Conservation (phyloP, 1,140 invertebrate species). For the Drepana arcuata region DNA sequence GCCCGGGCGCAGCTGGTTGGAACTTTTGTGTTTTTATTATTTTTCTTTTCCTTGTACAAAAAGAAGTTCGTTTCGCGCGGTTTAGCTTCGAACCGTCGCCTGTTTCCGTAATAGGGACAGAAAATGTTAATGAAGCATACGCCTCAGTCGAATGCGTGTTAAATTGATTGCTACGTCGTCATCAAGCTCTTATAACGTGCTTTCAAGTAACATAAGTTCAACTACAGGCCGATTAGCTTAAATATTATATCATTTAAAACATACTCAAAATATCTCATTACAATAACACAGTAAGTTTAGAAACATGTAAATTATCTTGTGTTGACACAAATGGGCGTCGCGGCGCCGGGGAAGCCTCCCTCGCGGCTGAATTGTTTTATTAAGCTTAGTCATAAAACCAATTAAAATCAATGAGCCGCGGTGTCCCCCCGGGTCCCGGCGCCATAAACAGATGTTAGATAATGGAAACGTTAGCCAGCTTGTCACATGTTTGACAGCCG, state of each 20-base stretch:
- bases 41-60: slow-evolving; percentile 45
- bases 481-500: too few relatives aligned
- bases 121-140: slow-evolving; percentile 64
- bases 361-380: slow-evolving; percentile 21
- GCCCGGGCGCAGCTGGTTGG: slow-evolving; percentile 65
- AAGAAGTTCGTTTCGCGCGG: slow-evolving; percentile 61
- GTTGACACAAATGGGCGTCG: too few relatives aligned
- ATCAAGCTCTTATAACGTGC: slow-evolving; percentile 36
- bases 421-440: slow-evolving; percentile 19
- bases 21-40: slow-evolving; percentile 58
- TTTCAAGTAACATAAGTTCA: too few relatives aligned
- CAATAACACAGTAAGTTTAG: too few relatives aligned
- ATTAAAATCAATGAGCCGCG: slow-evolving; percentile 42
- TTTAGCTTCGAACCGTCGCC: slow-evolving; percentile 47
- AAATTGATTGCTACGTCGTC: slow-evolving; percentile 42
- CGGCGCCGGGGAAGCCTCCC: slow-evolving; percentile 9
- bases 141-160: slow-evolving; percentile 36
- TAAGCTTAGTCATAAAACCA: slow-evolving; percentile 28
- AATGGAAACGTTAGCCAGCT: slow-evolving; percentile 32
- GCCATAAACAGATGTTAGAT: slow-evolving; percentile 23
- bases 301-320: too few relatives aligned
- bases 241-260: too few relatives aligned
- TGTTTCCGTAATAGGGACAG: slow-evolving; percentile 64
- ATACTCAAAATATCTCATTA: too few relatives aligned
- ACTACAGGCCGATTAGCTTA: too few relatives aligned